Evolutionary conservation across 2,113 vertebrate genomes (phyloP).

Genomic region (Hemicordylus capensis): DNA sequence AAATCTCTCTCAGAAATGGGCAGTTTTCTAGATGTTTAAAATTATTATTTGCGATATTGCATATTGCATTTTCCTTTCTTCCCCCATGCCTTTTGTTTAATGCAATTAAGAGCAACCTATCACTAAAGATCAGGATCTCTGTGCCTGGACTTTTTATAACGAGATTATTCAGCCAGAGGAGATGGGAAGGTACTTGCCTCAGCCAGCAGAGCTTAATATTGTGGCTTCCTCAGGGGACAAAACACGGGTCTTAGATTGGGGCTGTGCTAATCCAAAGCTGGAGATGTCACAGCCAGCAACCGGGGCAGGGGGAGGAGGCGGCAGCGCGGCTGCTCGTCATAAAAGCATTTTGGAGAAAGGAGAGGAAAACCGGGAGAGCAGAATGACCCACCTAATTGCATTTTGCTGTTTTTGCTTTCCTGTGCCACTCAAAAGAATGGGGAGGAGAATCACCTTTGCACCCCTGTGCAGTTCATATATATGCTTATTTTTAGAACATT

Average conservation of each 20-base stretch:
- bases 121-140: constrained; percentile 43
- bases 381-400: constrained; percentile 30
- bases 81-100: neutral
- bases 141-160: constrained; percentile 59
- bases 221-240: constrained; percentile 52
- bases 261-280: constrained; percentile 71
- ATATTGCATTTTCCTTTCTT: neutral
- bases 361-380: constrained; percentile 1
- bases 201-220: constrained; percentile 48
- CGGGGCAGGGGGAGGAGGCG: neutral
- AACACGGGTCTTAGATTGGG: constrained; percentile 69
- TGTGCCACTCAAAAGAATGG: constrained; percentile 79
- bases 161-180: constrained; percentile 64
- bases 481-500: constrained; percentile 92
- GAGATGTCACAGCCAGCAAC: constrained; percentile 63
- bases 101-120: constrained; percentile 25
- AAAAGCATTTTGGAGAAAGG: neutral
- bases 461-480: constrained; percentile 84
- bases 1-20: neutral
- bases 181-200: constrained; percentile 40
- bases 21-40: too few relatives aligned
- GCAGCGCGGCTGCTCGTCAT: neutral
- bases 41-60: too few relatives aligned
- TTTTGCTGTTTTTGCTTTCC: constrained; percentile 43
- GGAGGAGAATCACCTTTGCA: constrained; percentile 83